A percentile compares a stretch with the other conserved stretches of the same genome.
These are phyloP conservation scores for Osedax frankpressi DNA, from an alignment of 2,888 invertebrate species.

Conservation along the genomic window DNA sequence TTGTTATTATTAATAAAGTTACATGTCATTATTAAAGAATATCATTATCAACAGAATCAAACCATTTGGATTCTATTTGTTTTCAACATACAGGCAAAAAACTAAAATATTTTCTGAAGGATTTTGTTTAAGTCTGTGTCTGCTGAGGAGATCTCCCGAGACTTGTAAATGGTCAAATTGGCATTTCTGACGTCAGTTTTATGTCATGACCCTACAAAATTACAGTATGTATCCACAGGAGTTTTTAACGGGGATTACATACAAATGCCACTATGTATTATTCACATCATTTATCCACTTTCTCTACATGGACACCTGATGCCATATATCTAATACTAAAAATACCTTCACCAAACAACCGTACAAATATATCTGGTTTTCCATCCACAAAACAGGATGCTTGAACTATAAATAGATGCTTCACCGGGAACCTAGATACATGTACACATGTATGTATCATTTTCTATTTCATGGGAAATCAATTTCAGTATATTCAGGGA, in stretches of 20 bases:
- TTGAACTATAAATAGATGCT: constrained; percentile 7
- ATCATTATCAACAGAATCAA: background rate
- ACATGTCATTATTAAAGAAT: background rate
- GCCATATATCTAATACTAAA: background rate
- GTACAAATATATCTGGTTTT: constrained; percentile 6
- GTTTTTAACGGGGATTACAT: background rate
- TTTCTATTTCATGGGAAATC: constrained; percentile 6
- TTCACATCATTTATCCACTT: constrained; percentile 2
- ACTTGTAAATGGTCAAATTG: background rate
- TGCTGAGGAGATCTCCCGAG: background rate
- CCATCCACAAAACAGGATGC: constrained; percentile 4
- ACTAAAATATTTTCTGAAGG: too few relatives aligned
- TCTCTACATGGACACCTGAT: constrained; percentile 5
- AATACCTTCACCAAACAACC: background rate
- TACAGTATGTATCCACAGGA: background rate
- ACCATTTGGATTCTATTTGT: background rate
- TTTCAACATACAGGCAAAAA: background rate
- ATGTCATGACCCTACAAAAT: constrained; percentile 1
- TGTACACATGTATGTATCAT: background rate
- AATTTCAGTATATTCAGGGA: constrained; percentile 1
- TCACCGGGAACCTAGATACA: constrained; percentile 1
- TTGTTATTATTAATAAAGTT: background rate
- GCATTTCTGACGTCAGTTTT: background rate
- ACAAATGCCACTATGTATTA: constrained; percentile 8
- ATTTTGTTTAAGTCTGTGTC: background rate